Percentiles rank a stretch among this genome's conserved stretches.
Conservation (phyloP, 2,113 vertebrate genomes). For the Tyto alba region DNA sequence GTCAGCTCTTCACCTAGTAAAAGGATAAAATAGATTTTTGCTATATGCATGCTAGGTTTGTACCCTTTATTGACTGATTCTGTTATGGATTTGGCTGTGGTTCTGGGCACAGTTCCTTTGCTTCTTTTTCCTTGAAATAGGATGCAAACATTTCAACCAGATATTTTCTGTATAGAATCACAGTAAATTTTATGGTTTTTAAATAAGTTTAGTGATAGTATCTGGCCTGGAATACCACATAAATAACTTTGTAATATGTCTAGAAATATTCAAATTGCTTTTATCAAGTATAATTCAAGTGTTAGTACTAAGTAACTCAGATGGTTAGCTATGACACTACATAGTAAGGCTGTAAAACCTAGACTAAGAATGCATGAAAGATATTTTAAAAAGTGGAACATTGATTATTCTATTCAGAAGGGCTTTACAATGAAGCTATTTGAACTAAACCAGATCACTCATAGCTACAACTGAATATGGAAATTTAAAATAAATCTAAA, state of each 20-base stretch:
- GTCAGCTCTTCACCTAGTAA: neutral
- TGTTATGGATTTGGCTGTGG: neutral
- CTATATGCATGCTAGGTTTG: neutral
- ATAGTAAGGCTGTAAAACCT: neutral
- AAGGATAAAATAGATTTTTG: neutral
- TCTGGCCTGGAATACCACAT: neutral
- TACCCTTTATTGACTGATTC: neutral
- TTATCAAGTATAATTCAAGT: neutral
- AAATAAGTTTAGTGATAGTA: neutral
- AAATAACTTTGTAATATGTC: neutral
- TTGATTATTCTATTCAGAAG: neutral
- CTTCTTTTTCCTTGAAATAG: neutral
- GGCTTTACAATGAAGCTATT: neutral
- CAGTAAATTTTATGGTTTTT: neutral
- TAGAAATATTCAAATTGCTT: neutral
- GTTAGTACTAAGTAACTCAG: neutral
- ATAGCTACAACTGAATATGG: neutral
- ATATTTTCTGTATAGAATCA: neutral
- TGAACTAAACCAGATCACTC: neutral
- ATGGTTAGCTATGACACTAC: neutral
- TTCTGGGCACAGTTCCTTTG: neutral
- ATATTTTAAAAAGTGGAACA: neutral
- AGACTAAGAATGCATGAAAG: neutral
- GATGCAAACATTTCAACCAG: neutral
- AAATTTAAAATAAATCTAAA: too few species aligned